Base-by-base conservation (phyloP, 2,888 invertebrate species). In the Choreutis nemorana region DNA sequence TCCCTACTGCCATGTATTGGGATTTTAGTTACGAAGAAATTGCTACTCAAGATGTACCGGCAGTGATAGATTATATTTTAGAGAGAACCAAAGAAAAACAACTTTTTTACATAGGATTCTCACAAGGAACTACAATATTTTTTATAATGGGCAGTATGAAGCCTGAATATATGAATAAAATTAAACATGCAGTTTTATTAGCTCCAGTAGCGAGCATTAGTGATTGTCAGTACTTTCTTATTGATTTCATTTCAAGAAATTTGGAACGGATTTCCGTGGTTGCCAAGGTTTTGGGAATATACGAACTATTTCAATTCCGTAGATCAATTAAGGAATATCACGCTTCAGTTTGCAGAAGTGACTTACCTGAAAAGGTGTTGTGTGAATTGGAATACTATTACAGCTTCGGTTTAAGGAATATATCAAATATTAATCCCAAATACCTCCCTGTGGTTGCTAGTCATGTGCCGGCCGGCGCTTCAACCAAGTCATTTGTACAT, bases 21-120 rank as follows among this genome's bases (percentile, higher is more conserved):
- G 42, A 70, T 39, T 75, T 73, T 33, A 64, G 63, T 30, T 73
- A 57, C 35, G 72, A 75, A 45, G 71, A 75, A 51, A 68, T 73
- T 57, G 75, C 71, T 22, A 44, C 55, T n/a, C 40, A 54, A 32
- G 75, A 75, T 43, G 36, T 75, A 34, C 65, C 73, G 8, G 62
- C 68, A 2, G 55, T 57, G 18, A 56, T 75, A 30, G 70, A 75
- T 45, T 58, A 65, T 32, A 58, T 75, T 36, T 43, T 68, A 3
- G 37, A 41, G 4, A 40, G 34, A 15, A 71, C 64, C 16, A 42
- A 41, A 8, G 42, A 42, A 16, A 27, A 39, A 18, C 55, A 59
- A 42, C 35, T 75, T 20, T 58, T 58, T n/a, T 75, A 72, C 35
- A 44, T 75, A 23, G 75, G 71, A 33, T 75, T 64, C 48, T 75